phyloP scores from a whole-genome alignment of 1,140 invertebrate species.

The Lycorma delicatula region DNA sequence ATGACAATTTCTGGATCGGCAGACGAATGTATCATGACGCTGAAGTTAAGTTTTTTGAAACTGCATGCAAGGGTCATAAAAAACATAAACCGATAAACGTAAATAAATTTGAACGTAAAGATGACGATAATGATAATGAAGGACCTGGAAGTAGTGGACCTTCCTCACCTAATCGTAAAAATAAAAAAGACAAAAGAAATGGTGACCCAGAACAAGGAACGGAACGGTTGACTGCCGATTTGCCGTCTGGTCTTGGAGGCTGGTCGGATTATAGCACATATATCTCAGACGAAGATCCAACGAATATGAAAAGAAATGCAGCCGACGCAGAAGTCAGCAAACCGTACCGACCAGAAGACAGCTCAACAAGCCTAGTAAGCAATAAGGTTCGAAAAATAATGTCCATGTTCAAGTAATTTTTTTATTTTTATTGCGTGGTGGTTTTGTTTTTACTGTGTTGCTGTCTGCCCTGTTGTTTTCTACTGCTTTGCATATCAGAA shows the following conservation, averaged over 20 bases:
- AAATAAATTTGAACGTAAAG: background rate
- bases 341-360: conserved; percentile 1
- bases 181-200: conserved; percentile 34
- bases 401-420: too few relatives aligned
- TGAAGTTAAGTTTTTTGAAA: conserved; percentile 22
- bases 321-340: background rate
- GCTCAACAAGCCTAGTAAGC: background rate
- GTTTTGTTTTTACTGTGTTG: conserved; percentile 17
- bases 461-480: too few relatives aligned
- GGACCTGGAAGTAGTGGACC: conserved; percentile 39
- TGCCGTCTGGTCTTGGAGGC: conserved; percentile 67
- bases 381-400: conserved; percentile 9
- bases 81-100: background rate
- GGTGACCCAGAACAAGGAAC: conserved; percentile 39
- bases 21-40: conserved; percentile 31
- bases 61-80: background rate
- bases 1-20: conserved; percentile 27
- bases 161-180: conserved; percentile 40
- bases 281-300: conserved; percentile 39
- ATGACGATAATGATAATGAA: conserved; percentile 15
- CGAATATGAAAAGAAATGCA: conserved; percentile 22
- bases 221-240: conserved; percentile 58
- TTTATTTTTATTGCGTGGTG: conserved; percentile 14
- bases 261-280: conserved; percentile 79
- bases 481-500: too few relatives aligned